Conservation (phyloP, 53 echinoderm and acorn worm species). For the Glandiceps talaboti region DNA sequence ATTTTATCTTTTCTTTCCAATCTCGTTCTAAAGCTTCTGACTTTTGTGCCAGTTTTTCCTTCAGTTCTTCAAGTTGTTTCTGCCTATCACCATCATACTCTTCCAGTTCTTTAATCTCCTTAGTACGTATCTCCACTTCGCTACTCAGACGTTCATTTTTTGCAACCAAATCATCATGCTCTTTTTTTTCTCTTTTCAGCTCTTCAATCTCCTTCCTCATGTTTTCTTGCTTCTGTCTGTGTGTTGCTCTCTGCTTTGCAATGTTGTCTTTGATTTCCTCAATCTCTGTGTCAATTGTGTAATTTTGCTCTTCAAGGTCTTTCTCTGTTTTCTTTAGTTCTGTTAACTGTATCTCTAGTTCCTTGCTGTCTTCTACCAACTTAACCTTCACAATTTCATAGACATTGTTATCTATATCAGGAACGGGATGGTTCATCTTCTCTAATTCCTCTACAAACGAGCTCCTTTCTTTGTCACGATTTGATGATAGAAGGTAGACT, state of each 20-base stretch:
- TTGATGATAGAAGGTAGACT: neutral
- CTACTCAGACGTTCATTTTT: neutral
- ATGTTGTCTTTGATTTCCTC: neutral
- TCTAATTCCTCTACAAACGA: neutral
- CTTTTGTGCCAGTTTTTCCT: neutral
- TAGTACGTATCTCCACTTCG: neutral
- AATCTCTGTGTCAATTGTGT: neutral
- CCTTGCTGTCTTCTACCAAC: neutral
- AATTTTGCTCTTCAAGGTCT: neutral
- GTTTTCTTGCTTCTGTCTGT: neutral
- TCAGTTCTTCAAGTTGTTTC: neutral
- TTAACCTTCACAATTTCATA: neutral
- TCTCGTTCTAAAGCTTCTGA: neutral
- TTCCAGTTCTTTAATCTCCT: neutral
- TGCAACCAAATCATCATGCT: neutral
- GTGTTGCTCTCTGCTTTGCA: neutral
- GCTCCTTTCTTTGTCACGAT: neutral
- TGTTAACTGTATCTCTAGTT: neutral
- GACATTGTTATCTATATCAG: neutral
- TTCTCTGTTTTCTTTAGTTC: neutral
- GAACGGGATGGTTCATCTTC: neutral
- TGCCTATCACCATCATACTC: neutral
- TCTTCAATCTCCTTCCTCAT: neutral
- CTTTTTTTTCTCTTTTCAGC: neutral
- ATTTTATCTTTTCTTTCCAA: neutral